Base-by-base conservation (phyloP, 2,888 invertebrate genomes). In the Panopea generosa region DNA sequence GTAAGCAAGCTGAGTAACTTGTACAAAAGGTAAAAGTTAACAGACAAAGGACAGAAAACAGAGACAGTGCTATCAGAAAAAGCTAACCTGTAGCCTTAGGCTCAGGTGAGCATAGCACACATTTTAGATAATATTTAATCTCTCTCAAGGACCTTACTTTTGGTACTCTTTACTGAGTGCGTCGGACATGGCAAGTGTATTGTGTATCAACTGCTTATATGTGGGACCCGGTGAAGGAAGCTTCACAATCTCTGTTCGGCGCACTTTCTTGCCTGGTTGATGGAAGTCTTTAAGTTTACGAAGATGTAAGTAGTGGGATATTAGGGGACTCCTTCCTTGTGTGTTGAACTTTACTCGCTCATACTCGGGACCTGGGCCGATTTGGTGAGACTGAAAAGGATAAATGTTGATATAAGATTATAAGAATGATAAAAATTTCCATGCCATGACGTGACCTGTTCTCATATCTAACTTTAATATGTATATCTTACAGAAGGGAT, bases 231-330 rank as follows among this genome's bases (percentile, higher is more conserved):
- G 85, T 26, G 84, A 80, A 82, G 89, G 90, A 26, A 87, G 61
- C 55, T 86, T 86, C 20, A 84, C 72, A 27, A 91, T 87, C 81
- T 91, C 90, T 53, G 90, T 91, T 29, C 91, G 72, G 18, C 87
- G 74, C 22, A 91, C 88, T 78, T 86, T 86, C 81, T 84, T 84
- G 16, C 89, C 90, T 0, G 87, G 86, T 63, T 88, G 87, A 40
- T 86, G 78, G 52, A 81, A 85, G 56, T 87, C 86, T 20, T 84
- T 66, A 24, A 91, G 84, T 57, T 89, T 87, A 56, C 86, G 83
- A 87, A 90, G 87, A 75, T 90, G 87, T 11, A 92, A 87, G 73
- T 90, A 92, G 82, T 92, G 92, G 1, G 90, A 84, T 27, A 92
- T 90, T 11, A 92, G 87, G 3, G 92, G 92, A 77, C 91, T 91